A percentile compares a stretch with the other conserved stretches of the same genome.
These are phyloP conservation scores for Nemotelus pantherinus DNA, from an alignment of 2,888 invertebrate species.

Conservation along the genomic window DNA sequence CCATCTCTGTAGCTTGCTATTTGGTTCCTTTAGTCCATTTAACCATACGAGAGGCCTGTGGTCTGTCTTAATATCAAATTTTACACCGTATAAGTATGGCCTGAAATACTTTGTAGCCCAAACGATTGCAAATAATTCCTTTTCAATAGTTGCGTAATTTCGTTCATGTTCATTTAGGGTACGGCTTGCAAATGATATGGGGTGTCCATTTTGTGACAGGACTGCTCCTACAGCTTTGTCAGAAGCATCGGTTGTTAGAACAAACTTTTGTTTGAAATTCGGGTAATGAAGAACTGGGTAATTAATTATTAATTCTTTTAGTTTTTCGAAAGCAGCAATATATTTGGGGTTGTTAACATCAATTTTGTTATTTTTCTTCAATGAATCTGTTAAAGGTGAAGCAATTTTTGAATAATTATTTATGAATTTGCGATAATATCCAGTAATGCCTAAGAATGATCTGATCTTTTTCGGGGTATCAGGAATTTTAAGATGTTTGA, in stretches of 20 bases:
- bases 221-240: too few species aligned
- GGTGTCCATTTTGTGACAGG: too few species aligned
- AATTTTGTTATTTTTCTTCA: background rate
- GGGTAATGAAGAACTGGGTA: background rate
- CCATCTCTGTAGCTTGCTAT: constrained; percentile 22
- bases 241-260: too few species aligned
- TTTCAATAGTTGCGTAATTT: too few species aligned
- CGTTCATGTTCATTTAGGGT: too few species aligned
- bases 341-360: too few species aligned
- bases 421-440: constrained; percentile 23
- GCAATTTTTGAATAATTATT: background rate
- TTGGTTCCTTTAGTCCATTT: constrained; percentile 2
- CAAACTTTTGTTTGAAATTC: background rate
- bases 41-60: constrained; percentile 39
- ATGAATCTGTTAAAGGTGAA: too few species aligned
- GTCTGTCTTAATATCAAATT: constrained; percentile 47
- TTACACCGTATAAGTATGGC: background rate
- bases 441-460: constrained; percentile 13
- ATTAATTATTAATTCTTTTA: too few species aligned
- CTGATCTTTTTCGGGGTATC: constrained; percentile 20
- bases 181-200: too few species aligned
- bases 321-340: too few species aligned
- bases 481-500: background rate
- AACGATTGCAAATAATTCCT: constrained; percentile 42
- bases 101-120: constrained; percentile 46